Evolutionary conservation across 1,140 invertebrate species (phyloP), one percentile per base, ranked within the genome.

Genomic region (Brachionus plicatilis): DNA sequence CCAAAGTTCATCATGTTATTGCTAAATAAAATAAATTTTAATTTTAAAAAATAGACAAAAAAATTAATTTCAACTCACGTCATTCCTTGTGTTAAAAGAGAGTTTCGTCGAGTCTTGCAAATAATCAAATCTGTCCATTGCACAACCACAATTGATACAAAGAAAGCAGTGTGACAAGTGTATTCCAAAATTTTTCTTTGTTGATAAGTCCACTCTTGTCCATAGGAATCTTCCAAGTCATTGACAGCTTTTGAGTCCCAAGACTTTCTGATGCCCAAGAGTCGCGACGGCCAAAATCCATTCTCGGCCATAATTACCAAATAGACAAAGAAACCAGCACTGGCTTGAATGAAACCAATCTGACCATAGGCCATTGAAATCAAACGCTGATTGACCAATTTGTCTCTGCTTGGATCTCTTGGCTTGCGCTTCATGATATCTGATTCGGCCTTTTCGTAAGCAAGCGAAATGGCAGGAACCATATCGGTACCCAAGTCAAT

Each of bases 401-500:
- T 96, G 92, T 96, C 95, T 91, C 93, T 93, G 87, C 93, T 92
- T 88, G 95, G 95, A 92, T 96, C 94, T 91, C 95, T 93, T 87
- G 95, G 95, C 92, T 94, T 93, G 89, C 95, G 92, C 93, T 96
- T 96, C 97, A 99, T 99, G 90, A 99, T 99, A 91, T 99, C 95
- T 89, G 93, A 94, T 92, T 97, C 95, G 89, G 95, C 94, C 91
- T 94, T 93, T 92, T 97, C 95, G 92, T 97, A 97, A 87, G 97
- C 97, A 89, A 99, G 92, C 85, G 97, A 97, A 91, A 99, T 98
- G 87, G 97, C 97, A 87, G 97, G 97, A 87, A 89, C 91, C 96
- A 99, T 99, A 93, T 99, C 97, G 88, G 97, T 99, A 93, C 97
- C 97, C 90, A 99, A 92, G 93, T 99, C 97, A 92, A 99, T 99